Conservation (phyloP, 2,113 vertebrate species). For the Acanthisitta chloris region DNA sequence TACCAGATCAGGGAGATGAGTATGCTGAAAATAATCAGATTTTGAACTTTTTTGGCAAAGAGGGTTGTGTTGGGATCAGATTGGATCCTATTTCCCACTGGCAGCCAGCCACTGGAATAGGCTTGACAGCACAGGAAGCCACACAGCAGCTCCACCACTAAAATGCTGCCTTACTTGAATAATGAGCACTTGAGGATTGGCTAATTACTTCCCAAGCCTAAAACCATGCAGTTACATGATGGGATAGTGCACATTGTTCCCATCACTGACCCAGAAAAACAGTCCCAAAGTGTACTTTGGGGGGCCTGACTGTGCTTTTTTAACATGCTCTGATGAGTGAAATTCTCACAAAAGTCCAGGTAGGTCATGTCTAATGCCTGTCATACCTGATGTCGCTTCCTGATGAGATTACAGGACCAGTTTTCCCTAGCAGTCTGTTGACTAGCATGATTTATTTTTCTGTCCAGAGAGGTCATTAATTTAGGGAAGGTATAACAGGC, state of each 20-base stretch:
- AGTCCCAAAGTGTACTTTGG: background rate
- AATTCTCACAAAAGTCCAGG: background rate
- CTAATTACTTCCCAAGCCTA: background rate
- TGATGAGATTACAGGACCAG: background rate
- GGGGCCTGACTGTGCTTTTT: background rate
- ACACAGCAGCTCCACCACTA: background rate
- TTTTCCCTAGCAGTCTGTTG: background rate
- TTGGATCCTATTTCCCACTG: background rate
- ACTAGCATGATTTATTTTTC: background rate
- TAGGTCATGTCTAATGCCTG: background rate
- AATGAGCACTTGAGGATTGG: background rate
- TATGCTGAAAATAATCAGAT: background rate
- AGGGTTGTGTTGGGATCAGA: background rate
- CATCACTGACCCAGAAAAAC: background rate
- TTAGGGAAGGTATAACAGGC: background rate
- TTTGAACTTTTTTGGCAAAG: background rate
- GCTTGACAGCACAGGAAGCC: background rate
- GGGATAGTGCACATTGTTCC: background rate
- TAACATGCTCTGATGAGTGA: background rate
- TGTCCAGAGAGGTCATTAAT: background rate
- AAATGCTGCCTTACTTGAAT: background rate
- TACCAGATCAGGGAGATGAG: background rate
- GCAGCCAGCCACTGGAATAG: background rate
- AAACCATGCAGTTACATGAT: background rate
- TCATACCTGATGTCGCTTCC: background rate